Percentiles rank a stretch among this genome's conserved stretches.
phyloP scores from a whole-genome alignment of 2,888 invertebrate species.

The Patella ulyssiponensis region DNA sequence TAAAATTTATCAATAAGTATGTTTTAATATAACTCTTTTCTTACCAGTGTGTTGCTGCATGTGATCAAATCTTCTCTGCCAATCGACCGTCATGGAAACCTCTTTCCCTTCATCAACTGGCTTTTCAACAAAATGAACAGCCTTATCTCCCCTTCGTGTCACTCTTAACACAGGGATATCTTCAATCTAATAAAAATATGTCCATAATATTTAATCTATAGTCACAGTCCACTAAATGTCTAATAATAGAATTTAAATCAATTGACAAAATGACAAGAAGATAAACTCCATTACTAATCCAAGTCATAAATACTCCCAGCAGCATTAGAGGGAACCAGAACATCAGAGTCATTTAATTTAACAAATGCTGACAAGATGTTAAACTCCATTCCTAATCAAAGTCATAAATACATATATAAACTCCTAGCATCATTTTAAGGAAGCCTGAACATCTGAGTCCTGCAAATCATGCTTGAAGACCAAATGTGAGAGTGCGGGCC shows the following conservation, averaged over 20 bases:
- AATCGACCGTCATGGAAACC: slow-evolving; percentile 81
- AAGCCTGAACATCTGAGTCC: not conserved
- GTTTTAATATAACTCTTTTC: not conserved
- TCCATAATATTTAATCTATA: not conserved
- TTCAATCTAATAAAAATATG: slow-evolving; percentile 73
- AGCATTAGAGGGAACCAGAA: too few relatives aligned
- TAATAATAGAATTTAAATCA: too few relatives aligned
- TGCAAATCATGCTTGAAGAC: not conserved
- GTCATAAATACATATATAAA: too few relatives aligned
- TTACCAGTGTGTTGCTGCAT: slow-evolving; percentile 93
- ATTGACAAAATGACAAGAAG: too few relatives aligned
- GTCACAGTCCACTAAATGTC: not conserved
- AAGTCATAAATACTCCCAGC: too few relatives aligned
- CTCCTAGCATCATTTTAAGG: too few relatives aligned
- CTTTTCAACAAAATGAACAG: slow-evolving; percentile 80
- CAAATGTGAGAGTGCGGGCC: not conserved
- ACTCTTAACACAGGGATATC: slow-evolving; percentile 81
- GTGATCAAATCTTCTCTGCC: slow-evolving; percentile 86
- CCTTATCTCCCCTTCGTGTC: slow-evolving; percentile 79
- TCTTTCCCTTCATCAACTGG: slow-evolving; percentile 78
- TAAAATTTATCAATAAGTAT: too few relatives aligned
- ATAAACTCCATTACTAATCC: too few relatives aligned
- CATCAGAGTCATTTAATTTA: too few relatives aligned
- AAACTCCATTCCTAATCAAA: too few relatives aligned
- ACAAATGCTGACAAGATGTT: too few relatives aligned